Conservation (phyloP, 2,888 invertebrate genomes). For the Epinotia ramella region DNA sequence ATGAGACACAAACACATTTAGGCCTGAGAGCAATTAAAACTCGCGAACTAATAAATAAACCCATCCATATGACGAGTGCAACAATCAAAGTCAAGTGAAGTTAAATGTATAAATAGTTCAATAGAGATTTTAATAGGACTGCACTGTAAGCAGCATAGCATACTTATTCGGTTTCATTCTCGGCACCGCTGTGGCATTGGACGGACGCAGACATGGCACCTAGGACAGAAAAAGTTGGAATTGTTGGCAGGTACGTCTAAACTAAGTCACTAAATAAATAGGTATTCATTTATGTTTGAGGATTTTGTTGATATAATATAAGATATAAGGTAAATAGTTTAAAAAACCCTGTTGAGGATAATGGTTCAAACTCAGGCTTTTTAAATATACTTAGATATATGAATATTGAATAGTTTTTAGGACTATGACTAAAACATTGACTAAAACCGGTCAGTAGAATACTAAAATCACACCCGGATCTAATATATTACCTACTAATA, state of each 20-base stretch:
- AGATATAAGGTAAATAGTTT: not conserved
- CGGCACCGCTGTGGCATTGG: conserved; percentile 52
- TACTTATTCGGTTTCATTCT: conserved; percentile 58
- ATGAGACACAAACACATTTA: not conserved
- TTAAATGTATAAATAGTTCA: conserved; percentile 59
- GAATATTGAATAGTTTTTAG: too few species aligned
- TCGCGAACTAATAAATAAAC: conserved; percentile 16
- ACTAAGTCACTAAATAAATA: not conserved
- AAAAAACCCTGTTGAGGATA: too few species aligned
- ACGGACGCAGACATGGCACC: conserved; percentile 65
- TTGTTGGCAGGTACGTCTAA: conserved; percentile 89
- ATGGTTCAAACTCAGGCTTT: not conserved
- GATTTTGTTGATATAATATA: not conserved
- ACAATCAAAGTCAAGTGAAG: conserved; percentile 29
- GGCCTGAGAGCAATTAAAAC: not conserved
- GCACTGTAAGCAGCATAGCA: conserved; percentile 28
- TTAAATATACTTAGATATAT: not conserved
- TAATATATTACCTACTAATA: too few species aligned
- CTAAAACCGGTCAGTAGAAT: too few species aligned
- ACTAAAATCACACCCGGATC: too few species aligned
- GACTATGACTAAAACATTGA: too few species aligned
- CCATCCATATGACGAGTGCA: conserved; percentile 5
- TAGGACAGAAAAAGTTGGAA: conserved; percentile 89
- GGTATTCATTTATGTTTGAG: conserved; percentile 5
- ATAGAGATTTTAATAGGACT: conserved; percentile 54